A percentile compares a stretch with the other conserved stretches of the same genome.
phyloP scores from a whole-genome alignment of 2,888 invertebrate species.

The Nephrotoma guestfalica region DNA sequence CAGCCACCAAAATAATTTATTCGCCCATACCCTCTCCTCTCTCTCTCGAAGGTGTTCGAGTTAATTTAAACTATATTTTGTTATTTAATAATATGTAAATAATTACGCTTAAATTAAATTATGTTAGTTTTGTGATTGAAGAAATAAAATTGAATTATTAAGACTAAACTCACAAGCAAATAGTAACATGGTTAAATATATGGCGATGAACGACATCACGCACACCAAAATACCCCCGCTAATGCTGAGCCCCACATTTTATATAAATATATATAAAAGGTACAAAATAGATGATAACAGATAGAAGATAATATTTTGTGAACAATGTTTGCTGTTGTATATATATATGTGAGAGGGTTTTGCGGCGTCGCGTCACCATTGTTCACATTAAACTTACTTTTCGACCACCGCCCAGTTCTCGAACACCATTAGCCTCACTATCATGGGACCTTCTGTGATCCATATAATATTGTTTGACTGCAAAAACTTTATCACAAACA shows the following conservation, averaged over 20 bases:
- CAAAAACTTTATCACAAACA: constrained; percentile 48
- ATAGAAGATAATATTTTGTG: background rate
- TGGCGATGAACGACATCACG: background rate
- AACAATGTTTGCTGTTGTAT: background rate
- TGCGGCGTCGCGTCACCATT: background rate
- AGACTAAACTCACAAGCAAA: background rate
- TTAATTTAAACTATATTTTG: background rate
- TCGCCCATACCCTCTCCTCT: background rate
- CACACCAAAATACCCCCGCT: background rate
- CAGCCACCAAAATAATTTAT: background rate
- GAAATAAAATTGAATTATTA: background rate
- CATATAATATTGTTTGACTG: constrained; percentile 49
- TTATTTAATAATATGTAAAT: background rate
- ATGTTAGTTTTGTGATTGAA: background rate
- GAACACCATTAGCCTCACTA: constrained; percentile 13
- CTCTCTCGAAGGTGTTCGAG: background rate
- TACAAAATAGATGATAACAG: background rate
- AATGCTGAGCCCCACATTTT: background rate
- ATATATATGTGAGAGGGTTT: background rate
- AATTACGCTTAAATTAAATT: background rate
- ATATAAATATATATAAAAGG: background rate
- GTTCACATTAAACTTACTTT: constrained; percentile 13
- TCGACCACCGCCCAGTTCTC: background rate
- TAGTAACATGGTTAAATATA: background rate
- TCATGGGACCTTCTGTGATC: constrained; percentile 44